These are phyloP conservation scores for Loxodonta africana DNA, from an alignment of 2,113 vertebrate genomes.

Conservation along the genomic window DNA sequence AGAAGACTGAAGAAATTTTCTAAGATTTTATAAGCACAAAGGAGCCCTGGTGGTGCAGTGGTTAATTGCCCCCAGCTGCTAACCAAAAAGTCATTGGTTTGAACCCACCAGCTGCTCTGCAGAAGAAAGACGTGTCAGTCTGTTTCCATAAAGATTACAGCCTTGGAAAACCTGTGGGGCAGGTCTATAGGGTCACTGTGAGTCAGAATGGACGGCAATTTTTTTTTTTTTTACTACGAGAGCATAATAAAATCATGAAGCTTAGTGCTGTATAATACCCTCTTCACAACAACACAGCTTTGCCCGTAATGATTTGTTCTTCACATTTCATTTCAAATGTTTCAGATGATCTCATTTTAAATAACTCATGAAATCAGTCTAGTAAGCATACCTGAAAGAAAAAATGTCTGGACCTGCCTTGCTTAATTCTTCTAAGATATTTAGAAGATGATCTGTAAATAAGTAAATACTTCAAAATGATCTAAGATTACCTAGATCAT, in stretches of 20 bases:
- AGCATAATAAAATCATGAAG: background rate
- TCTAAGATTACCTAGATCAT: background rate
- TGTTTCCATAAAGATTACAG: too few species aligned
- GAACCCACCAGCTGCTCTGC: too few species aligned
- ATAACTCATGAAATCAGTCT: constrained; percentile 26
- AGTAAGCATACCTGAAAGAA: background rate
- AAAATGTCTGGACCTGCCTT: background rate
- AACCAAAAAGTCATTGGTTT: too few species aligned
- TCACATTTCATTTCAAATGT: constrained; percentile 45
- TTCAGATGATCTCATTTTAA: constrained; percentile 32
- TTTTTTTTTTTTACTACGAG: too few species aligned
- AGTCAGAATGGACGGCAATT: too few species aligned
- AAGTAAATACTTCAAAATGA: constrained; percentile 9
- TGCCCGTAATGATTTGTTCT: background rate
- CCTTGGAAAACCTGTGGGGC: too few species aligned
- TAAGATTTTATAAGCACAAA: background rate
- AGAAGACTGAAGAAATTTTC: background rate
- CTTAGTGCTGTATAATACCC: background rate
- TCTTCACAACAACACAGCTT: background rate
- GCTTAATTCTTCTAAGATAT: background rate
- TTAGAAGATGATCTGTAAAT: constrained; percentile 24
- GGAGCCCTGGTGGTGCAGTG: too few species aligned
- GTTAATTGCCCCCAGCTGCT: too few species aligned
- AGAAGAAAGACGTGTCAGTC: too few species aligned
- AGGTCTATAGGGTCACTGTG: too few species aligned